Conservation (phyloP, 2,113 vertebrate species). For the Atrichornis clamosus region DNA sequence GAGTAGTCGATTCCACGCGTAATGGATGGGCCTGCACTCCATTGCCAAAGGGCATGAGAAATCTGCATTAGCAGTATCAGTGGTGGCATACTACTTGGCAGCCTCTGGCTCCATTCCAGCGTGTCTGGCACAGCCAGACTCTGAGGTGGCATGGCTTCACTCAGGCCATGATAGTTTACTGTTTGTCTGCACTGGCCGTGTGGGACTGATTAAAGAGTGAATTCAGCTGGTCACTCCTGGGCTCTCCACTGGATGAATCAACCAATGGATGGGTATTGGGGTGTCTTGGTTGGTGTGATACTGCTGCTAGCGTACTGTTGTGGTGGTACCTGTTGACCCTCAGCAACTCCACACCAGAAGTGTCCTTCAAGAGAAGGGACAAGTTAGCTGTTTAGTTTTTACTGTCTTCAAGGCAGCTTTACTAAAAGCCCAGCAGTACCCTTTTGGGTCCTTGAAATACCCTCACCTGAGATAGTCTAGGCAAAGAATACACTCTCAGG, state of each 20-base stretch:
- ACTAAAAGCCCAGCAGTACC: neutral
- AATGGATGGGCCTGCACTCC: neutral
- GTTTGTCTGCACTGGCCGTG: neutral
- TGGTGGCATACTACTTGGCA: neutral
- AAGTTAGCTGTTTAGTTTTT: neutral
- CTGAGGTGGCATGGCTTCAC: neutral
- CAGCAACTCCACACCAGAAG: neutral
- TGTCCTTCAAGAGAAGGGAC: neutral
- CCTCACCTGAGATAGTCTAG: neutral
- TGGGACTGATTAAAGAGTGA: neutral
- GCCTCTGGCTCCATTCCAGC: neutral
- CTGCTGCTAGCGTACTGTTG: rapidly evolving
- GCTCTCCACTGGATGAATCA: neutral
- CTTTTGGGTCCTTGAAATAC: neutral
- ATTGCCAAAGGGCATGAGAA: neutral
- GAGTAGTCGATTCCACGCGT: neutral
- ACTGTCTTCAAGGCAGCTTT: neutral
- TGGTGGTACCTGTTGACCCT: neutral
- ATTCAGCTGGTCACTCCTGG: neutral
- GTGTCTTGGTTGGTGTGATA: neutral
- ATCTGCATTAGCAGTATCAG: neutral
- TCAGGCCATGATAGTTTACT: neutral
- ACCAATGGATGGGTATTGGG: neutral
- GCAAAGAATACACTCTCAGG: neutral
- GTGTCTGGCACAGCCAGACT: neutral